These are phyloP conservation scores for Drosophila pegasa DNA, from an alignment of 2,888 invertebrate genomes.

Conservation along the genomic window DNA sequence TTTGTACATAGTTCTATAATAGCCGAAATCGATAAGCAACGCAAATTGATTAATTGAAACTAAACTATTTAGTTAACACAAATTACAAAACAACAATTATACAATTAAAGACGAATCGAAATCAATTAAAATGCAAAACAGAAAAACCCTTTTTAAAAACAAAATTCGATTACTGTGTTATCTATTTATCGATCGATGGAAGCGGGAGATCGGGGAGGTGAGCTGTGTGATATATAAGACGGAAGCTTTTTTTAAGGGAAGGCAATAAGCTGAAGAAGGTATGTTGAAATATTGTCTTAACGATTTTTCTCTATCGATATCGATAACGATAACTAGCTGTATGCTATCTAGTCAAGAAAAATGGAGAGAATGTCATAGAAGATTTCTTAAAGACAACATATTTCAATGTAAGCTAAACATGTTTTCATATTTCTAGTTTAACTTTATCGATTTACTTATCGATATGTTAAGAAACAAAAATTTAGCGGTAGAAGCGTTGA, in stretches of 20 bases:
- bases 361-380: neutral
- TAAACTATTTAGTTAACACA: slow-evolving; percentile 77
- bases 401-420: neutral
- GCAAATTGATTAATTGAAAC: slow-evolving; percentile 50
- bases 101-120: slow-evolving; percentile 78
- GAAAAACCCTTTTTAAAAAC: slow-evolving; percentile 65
- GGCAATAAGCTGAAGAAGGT: neutral
- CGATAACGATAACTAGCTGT: neutral
- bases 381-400: neutral
- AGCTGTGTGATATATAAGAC: neutral
- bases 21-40: slow-evolving; percentile 68
- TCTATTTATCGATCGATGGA: slow-evolving; percentile 16
- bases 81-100: slow-evolving; percentile 75
- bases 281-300: neutral
- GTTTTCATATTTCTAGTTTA: too few species aligned
- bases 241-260: too few species aligned
- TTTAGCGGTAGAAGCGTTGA: too few species aligned
- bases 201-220: neutral
- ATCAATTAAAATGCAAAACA: slow-evolving; percentile 73
- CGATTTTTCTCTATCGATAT: neutral
- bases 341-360: neutral
- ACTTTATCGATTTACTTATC: neutral
- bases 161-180: slow-evolving; percentile 41
- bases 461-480: too few species aligned
- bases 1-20: slow-evolving; percentile 69